A percentile compares a stretch with the other conserved stretches of the same genome.
Evolutionary conservation across 2,113 vertebrate genomes (phyloP).

Genomic region (Thamnaconus septentrionalis): DNA sequence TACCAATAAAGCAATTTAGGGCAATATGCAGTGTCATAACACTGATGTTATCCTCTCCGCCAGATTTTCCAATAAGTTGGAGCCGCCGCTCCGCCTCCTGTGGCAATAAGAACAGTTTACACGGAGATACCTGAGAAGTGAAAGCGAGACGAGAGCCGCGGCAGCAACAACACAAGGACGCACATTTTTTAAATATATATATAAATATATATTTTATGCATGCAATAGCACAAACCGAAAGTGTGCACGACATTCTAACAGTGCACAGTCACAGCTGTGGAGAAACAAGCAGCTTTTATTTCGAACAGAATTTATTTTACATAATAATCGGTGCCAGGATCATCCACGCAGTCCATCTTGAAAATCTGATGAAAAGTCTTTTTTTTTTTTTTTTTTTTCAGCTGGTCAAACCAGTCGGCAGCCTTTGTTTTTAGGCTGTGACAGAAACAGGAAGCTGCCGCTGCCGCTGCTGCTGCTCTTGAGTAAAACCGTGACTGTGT

Average conservation of each 20-base stretch:
- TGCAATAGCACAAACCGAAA: slow-evolving; percentile 28
- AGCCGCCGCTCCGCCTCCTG: slow-evolving; percentile 55
- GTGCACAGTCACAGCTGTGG: no score
- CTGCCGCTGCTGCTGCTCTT: no score
- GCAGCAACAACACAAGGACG: slow-evolving; percentile 15
- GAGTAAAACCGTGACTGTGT: no score
- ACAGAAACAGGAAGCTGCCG: no score
- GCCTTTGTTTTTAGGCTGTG: no score
- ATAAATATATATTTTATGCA: slow-evolving; percentile 5
- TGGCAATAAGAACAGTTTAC: slow-evolving; percentile 67
- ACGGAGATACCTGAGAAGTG: slow-evolving; percentile 56
- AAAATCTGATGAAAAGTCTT: no score
- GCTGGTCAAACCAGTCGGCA: no score
- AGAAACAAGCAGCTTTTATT: no score
- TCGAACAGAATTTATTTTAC: no score
- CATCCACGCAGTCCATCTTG: no score
- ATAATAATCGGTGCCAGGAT: no score
- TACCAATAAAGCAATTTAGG: slow-evolving; percentile 85
- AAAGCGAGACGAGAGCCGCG: slow-evolving; percentile 31
- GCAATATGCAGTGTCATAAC: slow-evolving; percentile 83
- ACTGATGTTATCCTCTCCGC: slow-evolving; percentile 77
- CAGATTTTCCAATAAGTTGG: slow-evolving; percentile 79
- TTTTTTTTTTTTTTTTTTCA: no score
- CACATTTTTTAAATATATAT: neutral
- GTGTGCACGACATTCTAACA: slow-evolving; percentile 5